Evolutionary conservation across 1,140 invertebrate genomes (phyloP).

Genomic region (Rhopalosiphum maidis): DNA sequence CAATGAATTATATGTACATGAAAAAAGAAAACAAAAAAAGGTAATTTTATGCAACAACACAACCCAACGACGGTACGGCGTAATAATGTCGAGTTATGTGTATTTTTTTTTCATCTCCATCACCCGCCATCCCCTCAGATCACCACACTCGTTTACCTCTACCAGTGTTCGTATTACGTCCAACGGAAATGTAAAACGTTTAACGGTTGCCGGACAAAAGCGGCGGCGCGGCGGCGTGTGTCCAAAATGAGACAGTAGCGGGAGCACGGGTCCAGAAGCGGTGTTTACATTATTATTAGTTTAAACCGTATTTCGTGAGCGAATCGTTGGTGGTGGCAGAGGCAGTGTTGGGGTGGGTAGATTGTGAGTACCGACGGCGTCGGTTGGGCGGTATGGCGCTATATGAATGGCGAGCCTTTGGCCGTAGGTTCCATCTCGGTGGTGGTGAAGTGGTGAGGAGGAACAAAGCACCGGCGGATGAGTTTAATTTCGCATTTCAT

Average conservation of each 20-base stretch:
- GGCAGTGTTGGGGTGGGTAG: background rate
- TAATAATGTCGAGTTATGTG: slow-evolving; percentile 22
- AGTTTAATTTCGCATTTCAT: slow-evolving; percentile 58
- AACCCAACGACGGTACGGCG: background rate
- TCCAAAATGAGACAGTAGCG: background rate
- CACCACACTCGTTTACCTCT: background rate
- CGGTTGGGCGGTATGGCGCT: background rate
- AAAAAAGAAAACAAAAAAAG: background rate
- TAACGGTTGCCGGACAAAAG: slow-evolving; percentile 36
- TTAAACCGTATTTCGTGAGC: slow-evolving; percentile 19
- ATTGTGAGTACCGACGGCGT: background rate
- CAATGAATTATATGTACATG: background rate
- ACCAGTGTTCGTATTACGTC: background rate
- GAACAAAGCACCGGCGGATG: slow-evolving; percentile 18
- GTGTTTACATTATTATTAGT: slow-evolving; percentile 55
- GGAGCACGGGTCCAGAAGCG: background rate
- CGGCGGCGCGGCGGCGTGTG: background rate
- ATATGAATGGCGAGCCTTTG: slow-evolving; percentile 1
- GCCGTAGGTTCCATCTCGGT: background rate
- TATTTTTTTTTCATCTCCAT: slow-evolving; percentile 21
- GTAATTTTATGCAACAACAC: slow-evolving; percentile 30
- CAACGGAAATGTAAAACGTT: slow-evolving; percentile 47
- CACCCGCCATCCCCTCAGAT: background rate
- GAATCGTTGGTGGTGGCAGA: background rate
- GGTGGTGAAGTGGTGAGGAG: background rate